Evolutionary conservation across 1,140 invertebrate genomes (phyloP), one percentile per base, ranked within the genome.

Genomic region (Atta texana): DNA sequence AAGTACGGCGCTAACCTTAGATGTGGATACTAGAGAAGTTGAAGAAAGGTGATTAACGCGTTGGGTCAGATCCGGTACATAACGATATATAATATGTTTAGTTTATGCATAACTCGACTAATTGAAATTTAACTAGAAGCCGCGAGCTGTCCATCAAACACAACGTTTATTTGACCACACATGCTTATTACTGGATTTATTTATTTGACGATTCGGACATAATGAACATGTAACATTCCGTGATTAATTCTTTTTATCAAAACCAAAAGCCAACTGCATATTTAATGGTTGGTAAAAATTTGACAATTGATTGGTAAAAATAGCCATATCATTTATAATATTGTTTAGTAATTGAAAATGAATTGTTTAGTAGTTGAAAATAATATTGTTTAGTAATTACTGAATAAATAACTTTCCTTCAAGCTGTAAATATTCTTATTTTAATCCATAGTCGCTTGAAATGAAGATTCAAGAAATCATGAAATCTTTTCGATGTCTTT

Each of bases 1-100:
- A 86, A 98, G 96, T 53, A 98, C 98, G 16, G 97, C 97, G 88
- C 97, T 97, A 88, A 98, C 97, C 76, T 97, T 96, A 87, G 96
- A 96, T 55, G 96, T 96, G 74, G 96, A 96, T 87, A 97, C 97
- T 97, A 96, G 78, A 96, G 96, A 95, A 89, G 4, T 64, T 6
- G 8, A 61, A 89, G 66, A 63, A 75, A 31, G 6, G 18, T 49
- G 24, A 12, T 84, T 84, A 74, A 59, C 21, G 24, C 10, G 28
- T 24, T 7, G 18, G 8, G 49, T 14, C 24, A 31, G 12, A 44
- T 44, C 8, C 12, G 14, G 24, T 4, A 18, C 8, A 18, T 5
- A 6, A 18, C 1, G 18, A 8, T 4, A 34, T 16, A 21, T 16
- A 4, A 21, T 16, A 10, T 39, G 8, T 24, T 12, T 55, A 28